Evolutionary conservation across 2,797 vertebrate genomes (phyloP).

Genomic region (Siniperca undulata): DNA sequence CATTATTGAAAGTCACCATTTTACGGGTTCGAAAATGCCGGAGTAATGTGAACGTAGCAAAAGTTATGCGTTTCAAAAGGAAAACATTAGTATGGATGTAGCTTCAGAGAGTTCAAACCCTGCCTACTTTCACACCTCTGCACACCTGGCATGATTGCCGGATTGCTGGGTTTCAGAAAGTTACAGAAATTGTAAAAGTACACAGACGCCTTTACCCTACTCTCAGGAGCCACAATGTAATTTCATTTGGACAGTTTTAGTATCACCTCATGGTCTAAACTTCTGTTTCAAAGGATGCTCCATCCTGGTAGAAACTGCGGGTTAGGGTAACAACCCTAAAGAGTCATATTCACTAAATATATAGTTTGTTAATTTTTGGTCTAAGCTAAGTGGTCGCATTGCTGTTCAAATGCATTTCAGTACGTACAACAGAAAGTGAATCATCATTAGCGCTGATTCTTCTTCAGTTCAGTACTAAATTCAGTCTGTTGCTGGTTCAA

Average conservation of each 20-base stretch:
- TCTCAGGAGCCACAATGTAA: neutral
- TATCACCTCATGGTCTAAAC: neutral
- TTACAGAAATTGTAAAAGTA: neutral
- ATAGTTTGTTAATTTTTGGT: neutral
- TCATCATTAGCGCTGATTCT: neutral
- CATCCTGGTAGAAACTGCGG: neutral
- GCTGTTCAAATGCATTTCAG: neutral
- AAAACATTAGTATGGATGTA: no score
- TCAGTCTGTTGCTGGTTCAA: neutral
- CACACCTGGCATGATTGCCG: fast-evolving
- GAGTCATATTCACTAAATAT: neutral
- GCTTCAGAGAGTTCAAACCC: neutral
- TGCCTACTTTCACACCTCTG: neutral
- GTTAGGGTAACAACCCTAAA: neutral
- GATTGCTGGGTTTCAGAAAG: neutral
- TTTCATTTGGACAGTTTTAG: neutral
- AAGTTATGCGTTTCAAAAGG: no score
- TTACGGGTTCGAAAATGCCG: no score
- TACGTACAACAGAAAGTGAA: neutral
- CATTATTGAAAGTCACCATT: no score
- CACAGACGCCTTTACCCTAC: neutral
- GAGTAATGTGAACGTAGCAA: no score
- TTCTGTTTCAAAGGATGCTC: neutral
- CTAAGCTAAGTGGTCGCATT: neutral
- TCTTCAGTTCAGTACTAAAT: neutral